These are phyloP conservation scores for Poecilobothrus nobilitatus DNA, from an alignment of 2,888 invertebrate species.

Conservation along the genomic window DNA sequence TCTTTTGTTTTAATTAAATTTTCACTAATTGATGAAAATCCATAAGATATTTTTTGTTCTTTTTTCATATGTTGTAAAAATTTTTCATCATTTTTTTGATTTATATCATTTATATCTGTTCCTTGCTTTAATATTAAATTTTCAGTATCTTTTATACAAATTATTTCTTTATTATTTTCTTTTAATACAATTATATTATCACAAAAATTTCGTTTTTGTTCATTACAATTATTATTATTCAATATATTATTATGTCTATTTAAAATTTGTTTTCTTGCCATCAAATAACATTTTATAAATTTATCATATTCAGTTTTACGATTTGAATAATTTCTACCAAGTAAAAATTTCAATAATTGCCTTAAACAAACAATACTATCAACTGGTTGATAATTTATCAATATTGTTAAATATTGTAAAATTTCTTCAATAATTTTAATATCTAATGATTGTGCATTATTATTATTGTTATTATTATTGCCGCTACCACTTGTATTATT, in stretches of 20 bases:
- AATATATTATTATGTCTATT: too few species aligned
- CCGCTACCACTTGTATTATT: constrained; percentile 13
- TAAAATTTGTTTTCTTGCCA: constrained; percentile 23
- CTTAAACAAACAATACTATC: constrained; percentile 63
- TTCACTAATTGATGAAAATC: not conserved
- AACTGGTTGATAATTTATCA: constrained; percentile 59
- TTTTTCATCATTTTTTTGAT: not conserved
- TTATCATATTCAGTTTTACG: constrained; percentile 30
- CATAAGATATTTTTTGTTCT: not conserved
- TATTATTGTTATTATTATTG: not conserved
- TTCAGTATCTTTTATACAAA: too few species aligned
- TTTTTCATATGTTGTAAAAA: not conserved
- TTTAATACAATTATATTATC: not conserved
- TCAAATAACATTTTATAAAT: constrained; percentile 33
- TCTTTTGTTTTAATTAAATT: not conserved
- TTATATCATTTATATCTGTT: too few species aligned
- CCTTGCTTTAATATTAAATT: too few species aligned
- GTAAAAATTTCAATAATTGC: constrained; percentile 63
- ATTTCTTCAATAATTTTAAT: constrained; percentile 57
- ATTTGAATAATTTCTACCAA: constrained; percentile 57
- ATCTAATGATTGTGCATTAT: constrained; percentile 22
- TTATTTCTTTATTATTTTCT: too few species aligned
- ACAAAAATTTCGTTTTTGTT: not conserved
- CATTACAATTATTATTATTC: too few species aligned
- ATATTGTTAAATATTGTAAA: constrained; percentile 58